Percentiles rank a stretch among this genome's conserved stretches.
These are phyloP conservation scores for Hipparchia sbordonii DNA, from an alignment of 2,888 invertebrate genomes.

Conservation along the genomic window DNA sequence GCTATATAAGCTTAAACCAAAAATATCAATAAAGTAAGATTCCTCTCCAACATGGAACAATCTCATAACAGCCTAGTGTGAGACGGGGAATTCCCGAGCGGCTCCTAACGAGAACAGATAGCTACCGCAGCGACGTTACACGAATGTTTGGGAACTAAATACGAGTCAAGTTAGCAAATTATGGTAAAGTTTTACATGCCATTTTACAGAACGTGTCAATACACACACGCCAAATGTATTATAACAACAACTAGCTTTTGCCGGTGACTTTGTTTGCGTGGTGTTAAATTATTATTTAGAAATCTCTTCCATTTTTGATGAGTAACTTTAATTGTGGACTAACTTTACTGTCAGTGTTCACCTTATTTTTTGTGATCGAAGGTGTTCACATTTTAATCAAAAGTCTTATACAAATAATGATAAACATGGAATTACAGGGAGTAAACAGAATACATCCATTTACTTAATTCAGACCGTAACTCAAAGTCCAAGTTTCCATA, in stretches of 20 bases:
- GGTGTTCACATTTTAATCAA: too few species aligned
- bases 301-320: too few species aligned
- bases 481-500: slow-evolving; percentile 6
- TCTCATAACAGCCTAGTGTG: neutral
- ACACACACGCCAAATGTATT: too few species aligned
- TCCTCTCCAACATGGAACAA: slow-evolving; percentile 10
- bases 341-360: too few species aligned
- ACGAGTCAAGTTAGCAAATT: slow-evolving; percentile 4
- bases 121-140: slow-evolving; percentile 21
- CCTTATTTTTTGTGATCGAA: too few species aligned
- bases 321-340: too few species aligned
- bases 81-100: slow-evolving; percentile 13
- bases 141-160: slow-evolving; percentile 14
- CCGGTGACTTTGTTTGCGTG: too few species aligned
- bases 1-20: neutral
- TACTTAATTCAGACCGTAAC: neutral
- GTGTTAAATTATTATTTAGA: too few species aligned
- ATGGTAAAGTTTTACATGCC: neutral
- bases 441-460: too few species aligned
- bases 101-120: slow-evolving; percentile 19
- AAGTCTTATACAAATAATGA: too few species aligned
- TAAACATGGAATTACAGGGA: too few species aligned
- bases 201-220: neutral
- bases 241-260: too few species aligned
- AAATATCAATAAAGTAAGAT: neutral